Conservation (phyloP, 2,888 invertebrate species). For the Hyles lineata region DNA sequence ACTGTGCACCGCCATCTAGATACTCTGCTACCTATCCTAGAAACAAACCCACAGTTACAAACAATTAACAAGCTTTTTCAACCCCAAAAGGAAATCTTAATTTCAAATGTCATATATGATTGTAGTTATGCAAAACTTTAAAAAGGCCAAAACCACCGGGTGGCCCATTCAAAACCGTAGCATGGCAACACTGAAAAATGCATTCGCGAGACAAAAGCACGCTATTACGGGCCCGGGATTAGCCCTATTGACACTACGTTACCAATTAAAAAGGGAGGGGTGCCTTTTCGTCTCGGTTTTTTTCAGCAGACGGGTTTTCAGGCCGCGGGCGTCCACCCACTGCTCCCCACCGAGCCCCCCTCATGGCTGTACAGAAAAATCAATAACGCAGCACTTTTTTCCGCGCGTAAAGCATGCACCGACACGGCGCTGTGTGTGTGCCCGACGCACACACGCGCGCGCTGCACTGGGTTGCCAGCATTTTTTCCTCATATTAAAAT, state of each 20-base stretch:
- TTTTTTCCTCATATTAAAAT: slow-evolving; percentile 75
- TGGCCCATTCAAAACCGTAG: slow-evolving; percentile 52
- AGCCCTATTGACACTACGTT: slow-evolving; percentile 85
- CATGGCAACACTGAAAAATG: slow-evolving; percentile 80
- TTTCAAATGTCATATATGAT: slow-evolving; percentile 23
- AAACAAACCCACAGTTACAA: slow-evolving; percentile 2
- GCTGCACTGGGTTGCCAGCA: slow-evolving; percentile 70
- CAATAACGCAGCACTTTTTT: slow-evolving; percentile 86
- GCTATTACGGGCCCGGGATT: slow-evolving; percentile 81
- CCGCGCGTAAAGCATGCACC: slow-evolving; percentile 86
- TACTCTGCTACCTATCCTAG: slow-evolving; percentile 12
- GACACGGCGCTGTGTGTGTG: slow-evolving; percentile 69
- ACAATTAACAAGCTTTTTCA: background rate
- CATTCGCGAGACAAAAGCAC: slow-evolving; percentile 80
- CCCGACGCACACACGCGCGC: slow-evolving; percentile 62
- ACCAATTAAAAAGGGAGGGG: slow-evolving; percentile 85
- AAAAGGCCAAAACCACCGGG: slow-evolving; percentile 27
- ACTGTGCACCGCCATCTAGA: background rate
- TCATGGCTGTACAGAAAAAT: slow-evolving; percentile 83
- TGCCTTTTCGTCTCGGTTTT: slow-evolving; percentile 84
- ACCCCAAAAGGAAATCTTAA: background rate
- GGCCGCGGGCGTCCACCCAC: slow-evolving; percentile 76
- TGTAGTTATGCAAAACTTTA: background rate
- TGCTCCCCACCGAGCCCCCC: slow-evolving; percentile 58
- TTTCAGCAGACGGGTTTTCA: slow-evolving; percentile 85